Conservation (phyloP, 2,113 vertebrate genomes). For the Caracal caracal region DNA sequence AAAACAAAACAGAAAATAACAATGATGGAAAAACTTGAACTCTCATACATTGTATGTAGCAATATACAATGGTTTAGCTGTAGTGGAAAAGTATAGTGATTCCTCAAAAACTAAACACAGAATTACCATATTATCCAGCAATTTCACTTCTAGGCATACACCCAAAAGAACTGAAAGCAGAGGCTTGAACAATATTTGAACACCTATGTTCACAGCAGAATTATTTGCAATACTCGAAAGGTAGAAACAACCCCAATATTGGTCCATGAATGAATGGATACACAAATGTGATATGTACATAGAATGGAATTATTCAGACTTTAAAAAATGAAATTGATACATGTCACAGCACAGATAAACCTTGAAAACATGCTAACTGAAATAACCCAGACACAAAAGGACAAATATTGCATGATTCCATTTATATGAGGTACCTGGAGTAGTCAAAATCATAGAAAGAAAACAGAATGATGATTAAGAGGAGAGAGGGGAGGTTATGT, state of each 20-base stretch:
- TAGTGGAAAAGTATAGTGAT: background rate
- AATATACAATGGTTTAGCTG: background rate
- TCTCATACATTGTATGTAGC: background rate
- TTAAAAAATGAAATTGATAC: background rate
- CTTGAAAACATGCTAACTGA: background rate
- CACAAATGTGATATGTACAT: background rate
- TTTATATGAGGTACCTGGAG: background rate
- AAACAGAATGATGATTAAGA: background rate
- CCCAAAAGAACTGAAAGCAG: background rate
- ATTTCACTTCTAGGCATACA: background rate
- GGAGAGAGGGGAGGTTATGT: background rate
- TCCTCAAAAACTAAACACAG: slow-evolving; percentile 12
- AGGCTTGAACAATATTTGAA: background rate
- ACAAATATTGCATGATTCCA: background rate
- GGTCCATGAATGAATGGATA: background rate
- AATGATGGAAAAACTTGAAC: background rate
- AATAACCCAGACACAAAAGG: background rate
- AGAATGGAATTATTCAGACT: background rate
- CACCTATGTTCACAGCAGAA: background rate
- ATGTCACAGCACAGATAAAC: background rate
- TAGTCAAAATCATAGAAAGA: background rate
- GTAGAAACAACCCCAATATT: background rate
- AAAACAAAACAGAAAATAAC: slow-evolving; percentile 33
- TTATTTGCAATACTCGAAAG: background rate
- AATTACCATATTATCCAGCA: background rate